Percentiles rank a stretch among this genome's conserved stretches.
phyloP scores from a whole-genome alignment of 37 sponge, comb jelly and placozoan species.

The Tethya wilhelma region DNA sequence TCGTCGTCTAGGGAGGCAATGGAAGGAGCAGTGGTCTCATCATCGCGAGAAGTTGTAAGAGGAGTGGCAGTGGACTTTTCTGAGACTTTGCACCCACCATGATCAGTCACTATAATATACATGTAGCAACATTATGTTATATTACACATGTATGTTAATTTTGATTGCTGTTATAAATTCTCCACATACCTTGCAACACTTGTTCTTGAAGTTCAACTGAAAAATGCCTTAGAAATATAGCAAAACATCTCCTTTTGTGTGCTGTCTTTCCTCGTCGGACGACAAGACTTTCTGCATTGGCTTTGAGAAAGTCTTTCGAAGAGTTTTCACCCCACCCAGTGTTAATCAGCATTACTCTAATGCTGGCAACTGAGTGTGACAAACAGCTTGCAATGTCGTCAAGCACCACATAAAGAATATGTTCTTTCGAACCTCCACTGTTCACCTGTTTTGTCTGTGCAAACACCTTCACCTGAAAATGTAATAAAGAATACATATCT shows the following conservation, averaged over 20 bases:
- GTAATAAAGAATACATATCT: too few species aligned
- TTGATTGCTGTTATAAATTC: too few species aligned
- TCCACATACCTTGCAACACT: neutral
- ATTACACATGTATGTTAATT: too few species aligned
- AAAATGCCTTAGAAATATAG: neutral
- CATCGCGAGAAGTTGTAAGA: too few species aligned
- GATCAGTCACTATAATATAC: too few species aligned
- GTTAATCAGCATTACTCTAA: neutral
- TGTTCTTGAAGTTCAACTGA: neutral
- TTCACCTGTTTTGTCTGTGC: neutral
- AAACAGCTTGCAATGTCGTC: neutral
- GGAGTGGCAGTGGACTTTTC: too few species aligned
- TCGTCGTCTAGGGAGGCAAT: too few species aligned
- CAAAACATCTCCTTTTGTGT: neutral
- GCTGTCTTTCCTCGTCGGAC: neutral
- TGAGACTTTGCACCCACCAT: too few species aligned
- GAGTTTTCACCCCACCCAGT: neutral
- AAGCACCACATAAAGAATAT: neutral
- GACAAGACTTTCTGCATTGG: neutral
- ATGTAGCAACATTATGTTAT: too few species aligned
- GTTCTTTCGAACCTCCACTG: neutral
- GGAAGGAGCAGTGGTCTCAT: too few species aligned
- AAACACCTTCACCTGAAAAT: neutral
- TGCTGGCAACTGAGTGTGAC: neutral
- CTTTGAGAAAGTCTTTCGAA: neutral